Conservation (phyloP, 2,888 invertebrate species). For the Tineola bisselliella region DNA sequence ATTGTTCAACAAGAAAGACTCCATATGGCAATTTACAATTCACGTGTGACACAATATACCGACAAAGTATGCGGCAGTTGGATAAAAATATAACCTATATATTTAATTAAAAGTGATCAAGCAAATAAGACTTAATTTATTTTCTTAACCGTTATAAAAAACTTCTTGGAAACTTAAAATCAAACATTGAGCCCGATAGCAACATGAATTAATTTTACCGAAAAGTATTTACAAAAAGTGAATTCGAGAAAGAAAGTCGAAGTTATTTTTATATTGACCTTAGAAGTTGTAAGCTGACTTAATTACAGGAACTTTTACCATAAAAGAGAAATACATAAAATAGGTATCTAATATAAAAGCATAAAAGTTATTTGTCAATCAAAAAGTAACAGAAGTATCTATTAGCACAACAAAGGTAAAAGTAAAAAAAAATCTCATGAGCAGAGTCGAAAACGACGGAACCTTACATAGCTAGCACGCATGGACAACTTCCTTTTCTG, state of each 20-base stretch:
- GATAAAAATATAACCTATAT: not conserved
- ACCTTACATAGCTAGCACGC: not conserved
- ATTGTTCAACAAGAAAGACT: not conserved
- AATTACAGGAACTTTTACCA: not conserved
- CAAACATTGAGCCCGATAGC: too few species aligned
- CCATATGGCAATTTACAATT: not conserved
- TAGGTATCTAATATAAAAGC: too few species aligned
- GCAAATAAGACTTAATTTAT: too few species aligned
- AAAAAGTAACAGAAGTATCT: too few species aligned
- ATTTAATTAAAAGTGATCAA: too few species aligned
- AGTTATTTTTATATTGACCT: not conserved
- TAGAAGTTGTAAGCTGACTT: not conserved
- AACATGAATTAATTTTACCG: too few species aligned
- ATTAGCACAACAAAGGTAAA: not conserved
- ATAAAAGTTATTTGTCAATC: too few species aligned
- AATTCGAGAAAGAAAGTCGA: not conserved
- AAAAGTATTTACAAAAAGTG: not conserved
- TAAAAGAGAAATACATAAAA: not conserved
- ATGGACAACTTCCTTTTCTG: not conserved
- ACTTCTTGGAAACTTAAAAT: too few species aligned
- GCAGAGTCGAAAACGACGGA: not conserved
- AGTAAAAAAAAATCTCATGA: not conserved
- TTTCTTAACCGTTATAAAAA: too few species aligned
- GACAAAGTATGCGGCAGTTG: conserved; percentile 3
- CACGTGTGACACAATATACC: not conserved